These are phyloP conservation scores for Henricia sp. DNA, from an alignment of 53 echinoderm and acorn worm species.

Conservation along the genomic window DNA sequence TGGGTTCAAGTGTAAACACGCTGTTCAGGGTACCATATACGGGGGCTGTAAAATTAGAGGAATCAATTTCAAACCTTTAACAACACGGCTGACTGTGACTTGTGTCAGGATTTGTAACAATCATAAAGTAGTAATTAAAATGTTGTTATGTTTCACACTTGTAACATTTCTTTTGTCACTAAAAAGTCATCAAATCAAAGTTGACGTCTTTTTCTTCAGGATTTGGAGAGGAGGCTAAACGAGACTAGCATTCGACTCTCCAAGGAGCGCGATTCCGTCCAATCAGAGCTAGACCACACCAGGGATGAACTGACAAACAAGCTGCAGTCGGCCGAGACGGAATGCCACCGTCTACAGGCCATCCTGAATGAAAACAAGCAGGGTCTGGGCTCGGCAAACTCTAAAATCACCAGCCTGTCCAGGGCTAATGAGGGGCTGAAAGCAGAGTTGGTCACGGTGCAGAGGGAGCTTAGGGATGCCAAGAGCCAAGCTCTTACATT, in stretches of 20 bases:
- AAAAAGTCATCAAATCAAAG: too few relatives aligned
- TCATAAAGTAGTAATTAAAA: too few relatives aligned
- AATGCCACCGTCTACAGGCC: constrained; percentile 71
- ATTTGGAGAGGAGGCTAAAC: constrained; percentile 74
- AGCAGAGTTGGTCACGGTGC: constrained; percentile 74
- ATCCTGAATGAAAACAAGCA: constrained; percentile 82
- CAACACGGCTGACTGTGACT: too few relatives aligned
- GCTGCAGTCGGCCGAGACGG: constrained; percentile 81
- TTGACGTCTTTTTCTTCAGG: constrained; percentile 60
- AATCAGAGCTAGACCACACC: constrained; percentile 63
- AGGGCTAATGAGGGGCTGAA: constrained; percentile 73
- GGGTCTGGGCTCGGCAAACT: constrained; percentile 91
- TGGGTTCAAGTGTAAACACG: too few relatives aligned
- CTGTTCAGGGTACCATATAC: too few relatives aligned
- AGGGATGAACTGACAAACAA: constrained; percentile 73
- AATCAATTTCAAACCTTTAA: too few relatives aligned
- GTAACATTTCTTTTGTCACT: too few relatives aligned
- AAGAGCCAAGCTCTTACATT: constrained; percentile 69
- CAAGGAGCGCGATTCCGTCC: constrained; percentile 72
- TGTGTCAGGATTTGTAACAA: too few relatives aligned
- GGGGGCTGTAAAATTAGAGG: too few relatives aligned
- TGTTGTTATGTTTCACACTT: too few relatives aligned
- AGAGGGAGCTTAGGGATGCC: constrained; percentile 78
- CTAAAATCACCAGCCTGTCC: constrained; percentile 74
- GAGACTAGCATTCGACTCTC: constrained; percentile 67